Percentiles rank a stretch among this genome's conserved stretches.
These are phyloP conservation scores for Henricia sp. DNA, from an alignment of 53 echinoderm and acorn worm genomes.

Conservation along the genomic window DNA sequence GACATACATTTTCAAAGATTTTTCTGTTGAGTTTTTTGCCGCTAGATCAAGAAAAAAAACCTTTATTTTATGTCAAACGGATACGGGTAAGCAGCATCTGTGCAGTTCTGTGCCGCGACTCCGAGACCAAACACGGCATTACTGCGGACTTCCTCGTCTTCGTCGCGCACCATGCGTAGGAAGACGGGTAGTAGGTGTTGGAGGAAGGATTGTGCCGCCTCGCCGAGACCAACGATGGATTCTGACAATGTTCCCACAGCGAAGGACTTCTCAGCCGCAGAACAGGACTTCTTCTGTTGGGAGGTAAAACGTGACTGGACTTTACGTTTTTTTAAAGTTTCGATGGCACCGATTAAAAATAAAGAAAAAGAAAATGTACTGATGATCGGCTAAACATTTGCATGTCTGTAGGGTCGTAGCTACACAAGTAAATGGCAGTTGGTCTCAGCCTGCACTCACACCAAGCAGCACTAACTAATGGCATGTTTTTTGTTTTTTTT, in stretches of 20 bases:
- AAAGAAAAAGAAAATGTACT: no score
- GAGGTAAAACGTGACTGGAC: not conserved
- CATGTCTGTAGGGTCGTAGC: no score
- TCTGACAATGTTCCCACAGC: constrained; percentile 88
- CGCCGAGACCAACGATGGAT: constrained; percentile 86
- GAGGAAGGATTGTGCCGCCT: constrained; percentile 74
- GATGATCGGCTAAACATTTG: no score
- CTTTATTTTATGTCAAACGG: not conserved
- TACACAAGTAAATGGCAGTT: no score
- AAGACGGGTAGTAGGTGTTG: constrained; percentile 85
- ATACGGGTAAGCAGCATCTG: constrained; percentile 63
- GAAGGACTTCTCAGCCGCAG: constrained; percentile 93
- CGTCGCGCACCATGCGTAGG: constrained; percentile 71
- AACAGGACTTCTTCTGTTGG: constrained; percentile 83
- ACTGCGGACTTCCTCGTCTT: constrained; percentile 92
- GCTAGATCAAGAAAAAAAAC: not conserved
- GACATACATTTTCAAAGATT: no score
- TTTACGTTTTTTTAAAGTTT: no score
- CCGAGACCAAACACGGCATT: constrained; percentile 95
- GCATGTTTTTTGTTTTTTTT: no score
- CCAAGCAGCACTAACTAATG: no score
- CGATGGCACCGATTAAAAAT: no score
- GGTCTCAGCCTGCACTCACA: no score
- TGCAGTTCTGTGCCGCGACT: constrained; percentile 82
- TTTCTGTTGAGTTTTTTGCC: not conserved